Base-by-base conservation (phyloP, 64 coral and sea anemone species). In the Cladopsammia gracilis region DNA sequence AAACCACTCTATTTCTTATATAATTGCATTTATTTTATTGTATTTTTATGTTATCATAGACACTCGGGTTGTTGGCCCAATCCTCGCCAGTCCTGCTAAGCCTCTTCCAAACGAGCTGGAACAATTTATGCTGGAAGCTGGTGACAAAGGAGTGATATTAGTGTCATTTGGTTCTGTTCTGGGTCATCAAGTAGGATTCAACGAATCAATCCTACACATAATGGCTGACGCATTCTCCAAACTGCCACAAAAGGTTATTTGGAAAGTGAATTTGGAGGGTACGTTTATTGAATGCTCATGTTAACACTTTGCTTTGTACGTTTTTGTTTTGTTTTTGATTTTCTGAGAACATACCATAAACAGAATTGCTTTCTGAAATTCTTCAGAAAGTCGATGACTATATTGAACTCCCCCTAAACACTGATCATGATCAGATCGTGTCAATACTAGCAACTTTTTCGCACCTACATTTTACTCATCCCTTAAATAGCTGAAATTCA, bases 151-250 rank as follows among this genome's bases (percentile, higher is more conserved):
- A 23, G 89, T 95, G 13, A 90, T 95, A 62, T 51, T 95, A 13
- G 93, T 95, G 2, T 86, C 93, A 42, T 95, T 95, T 90, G 93
- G 93, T 50, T 71, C 88, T 4, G 67, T 91, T 25, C 8, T 95
- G 26, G 62, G 59, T 19, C 61, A 62, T 10, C 5, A 82, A 13
- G 7, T 13, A 42, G 69, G 11, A 62, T 2, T 82, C 6, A 42
- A 62, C 46, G 81, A 86, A 58, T 13, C 57, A 7, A 0, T 76
- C 14, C 13, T 75, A 25, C 4, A 75, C 4, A 53, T 42, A 16
- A 84, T 92, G 90, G 83, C 72, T 76, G 56, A 84, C 62, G 81
- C 90, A 15, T 92, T 92, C 65, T 75, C 79, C 19, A 92, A 92
- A 62, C 18, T 92, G 8, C 82, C 81, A 51, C 90, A 95, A 44